Evolutionary conservation across 2,888 invertebrate species (phyloP).

Genomic region (Myathropa florea): DNA sequence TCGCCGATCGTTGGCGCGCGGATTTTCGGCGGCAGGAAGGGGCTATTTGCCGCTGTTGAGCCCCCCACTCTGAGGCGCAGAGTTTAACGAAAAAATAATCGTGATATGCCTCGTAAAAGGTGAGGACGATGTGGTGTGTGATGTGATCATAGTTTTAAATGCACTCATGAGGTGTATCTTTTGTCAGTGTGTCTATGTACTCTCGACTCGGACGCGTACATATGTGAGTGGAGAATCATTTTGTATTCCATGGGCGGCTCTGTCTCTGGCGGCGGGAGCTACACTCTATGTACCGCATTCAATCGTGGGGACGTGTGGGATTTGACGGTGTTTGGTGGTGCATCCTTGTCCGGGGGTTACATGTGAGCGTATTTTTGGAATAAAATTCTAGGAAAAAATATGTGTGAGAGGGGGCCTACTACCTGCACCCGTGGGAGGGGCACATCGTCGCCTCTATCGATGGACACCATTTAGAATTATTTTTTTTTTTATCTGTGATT

Average conservation of each 20-base stretch:
- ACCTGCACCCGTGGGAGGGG: conserved; percentile 42
- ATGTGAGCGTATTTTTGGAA: conserved; percentile 56
- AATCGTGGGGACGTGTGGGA: conserved; percentile 30
- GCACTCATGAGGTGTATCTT: conserved; percentile 68
- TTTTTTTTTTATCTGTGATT: neutral
- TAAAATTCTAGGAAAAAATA: conserved; percentile 49
- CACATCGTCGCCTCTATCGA: neutral
- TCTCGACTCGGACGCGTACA: neutral
- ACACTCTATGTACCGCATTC: neutral
- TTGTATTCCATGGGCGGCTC: conserved; percentile 56
- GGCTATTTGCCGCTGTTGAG: neutral
- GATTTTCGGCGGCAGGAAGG: conserved; percentile 29
- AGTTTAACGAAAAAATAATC: conserved; percentile 42
- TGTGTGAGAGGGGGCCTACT: neutral
- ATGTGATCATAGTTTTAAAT: conserved; percentile 71
- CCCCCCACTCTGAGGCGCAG: neutral
- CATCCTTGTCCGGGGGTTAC: conserved; percentile 20
- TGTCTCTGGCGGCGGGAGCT: neutral
- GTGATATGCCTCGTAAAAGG: conserved; percentile 68
- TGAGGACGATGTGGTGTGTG: conserved; percentile 50
- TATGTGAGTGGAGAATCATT: conserved; percentile 33
- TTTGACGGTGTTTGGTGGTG: conserved; percentile 5
- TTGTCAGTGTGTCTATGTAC: conserved; percentile 35
- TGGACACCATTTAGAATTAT: conserved; percentile 9
- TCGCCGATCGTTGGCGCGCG: conserved; percentile 25